Evolutionary conservation across 2,888 invertebrate species (phyloP).

Genomic region (Meliscaeva auricollis): DNA sequence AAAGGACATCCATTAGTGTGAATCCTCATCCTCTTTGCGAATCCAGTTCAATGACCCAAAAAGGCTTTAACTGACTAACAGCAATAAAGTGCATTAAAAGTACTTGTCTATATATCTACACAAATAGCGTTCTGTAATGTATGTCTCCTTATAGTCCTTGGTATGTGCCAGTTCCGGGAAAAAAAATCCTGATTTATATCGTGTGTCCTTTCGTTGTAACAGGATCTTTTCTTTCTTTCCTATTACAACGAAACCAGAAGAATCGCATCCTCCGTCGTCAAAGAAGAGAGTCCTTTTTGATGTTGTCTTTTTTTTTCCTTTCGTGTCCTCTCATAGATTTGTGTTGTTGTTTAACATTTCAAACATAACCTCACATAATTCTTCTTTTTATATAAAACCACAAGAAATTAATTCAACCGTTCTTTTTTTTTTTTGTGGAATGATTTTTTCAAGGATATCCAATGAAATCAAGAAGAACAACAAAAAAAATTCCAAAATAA

Average conservation of each 20-base stretch:
- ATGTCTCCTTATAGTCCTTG: background rate
- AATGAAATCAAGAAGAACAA: background rate
- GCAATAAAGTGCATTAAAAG: constrained; percentile 33
- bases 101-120: background rate
- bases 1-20: constrained; percentile 33
- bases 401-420: constrained; percentile 44
- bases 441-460: background rate
- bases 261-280: background rate
- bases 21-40: constrained; percentile 19
- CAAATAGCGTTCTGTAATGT: too few species aligned
- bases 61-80: constrained; percentile 26
- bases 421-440: background rate
- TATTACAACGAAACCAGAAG: constrained; percentile 1
- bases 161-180: constrained; percentile 1
- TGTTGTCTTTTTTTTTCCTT: background rate
- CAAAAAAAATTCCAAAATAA: background rate
- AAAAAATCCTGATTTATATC: constrained; percentile 59
- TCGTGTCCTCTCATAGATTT: background rate
- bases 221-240: background rate
- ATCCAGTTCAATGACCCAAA: constrained; percentile 33
- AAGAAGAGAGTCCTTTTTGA: background rate
- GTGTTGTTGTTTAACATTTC: constrained; percentile 12
- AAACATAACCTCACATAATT: constrained; percentile 42
- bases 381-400: background rate
- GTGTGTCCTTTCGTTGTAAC: constrained; percentile 5